Evolutionary conservation across 2,888 invertebrate species (phyloP).

Genomic region (Eumacrocentrus americanus): DNA sequence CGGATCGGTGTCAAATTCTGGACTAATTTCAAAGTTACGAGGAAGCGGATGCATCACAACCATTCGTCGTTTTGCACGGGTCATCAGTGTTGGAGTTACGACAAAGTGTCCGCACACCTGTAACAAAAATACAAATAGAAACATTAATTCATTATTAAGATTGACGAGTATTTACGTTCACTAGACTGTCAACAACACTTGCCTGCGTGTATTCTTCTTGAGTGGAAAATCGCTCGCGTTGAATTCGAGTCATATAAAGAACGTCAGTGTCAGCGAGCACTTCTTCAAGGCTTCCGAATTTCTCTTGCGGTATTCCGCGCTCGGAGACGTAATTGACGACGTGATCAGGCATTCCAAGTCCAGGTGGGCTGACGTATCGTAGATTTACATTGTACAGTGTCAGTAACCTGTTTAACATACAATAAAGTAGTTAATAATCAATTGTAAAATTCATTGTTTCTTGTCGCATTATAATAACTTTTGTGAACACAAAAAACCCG

Average conservation of each 20-base stretch:
- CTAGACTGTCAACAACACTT: too few relatives aligned
- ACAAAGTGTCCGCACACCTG: slow-evolving; percentile 87
- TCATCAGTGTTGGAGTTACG: slow-evolving; percentile 95
- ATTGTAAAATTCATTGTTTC: too few relatives aligned
- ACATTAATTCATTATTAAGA: neutral
- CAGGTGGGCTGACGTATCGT: slow-evolving; percentile 87
- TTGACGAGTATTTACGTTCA: too few relatives aligned
- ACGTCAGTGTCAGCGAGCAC: slow-evolving; percentile 94
- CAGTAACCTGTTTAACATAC: slow-evolving; percentile 67
- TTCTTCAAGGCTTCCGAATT: slow-evolving; percentile 77
- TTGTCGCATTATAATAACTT: too few relatives aligned
- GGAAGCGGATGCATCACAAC: slow-evolving; percentile 98
- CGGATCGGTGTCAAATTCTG: slow-evolving; percentile 94
- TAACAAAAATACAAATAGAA: slow-evolving; percentile 41
- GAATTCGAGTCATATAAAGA: slow-evolving; percentile 97
- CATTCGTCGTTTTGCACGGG: slow-evolving; percentile 90
- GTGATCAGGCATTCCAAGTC: slow-evolving; percentile 89
- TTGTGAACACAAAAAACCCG: too few relatives aligned
- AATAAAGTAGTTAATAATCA: neutral
- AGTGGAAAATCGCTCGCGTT: slow-evolving; percentile 86
- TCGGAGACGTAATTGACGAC: slow-evolving; percentile 79
- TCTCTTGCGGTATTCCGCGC: slow-evolving; percentile 80
- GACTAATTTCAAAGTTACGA: slow-evolving; percentile 91
- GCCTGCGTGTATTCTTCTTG: slow-evolving; percentile 88
- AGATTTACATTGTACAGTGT: slow-evolving; percentile 93